Conservation (phyloP, 2,797 vertebrate species). For the Rhynchotus rufescens region DNA sequence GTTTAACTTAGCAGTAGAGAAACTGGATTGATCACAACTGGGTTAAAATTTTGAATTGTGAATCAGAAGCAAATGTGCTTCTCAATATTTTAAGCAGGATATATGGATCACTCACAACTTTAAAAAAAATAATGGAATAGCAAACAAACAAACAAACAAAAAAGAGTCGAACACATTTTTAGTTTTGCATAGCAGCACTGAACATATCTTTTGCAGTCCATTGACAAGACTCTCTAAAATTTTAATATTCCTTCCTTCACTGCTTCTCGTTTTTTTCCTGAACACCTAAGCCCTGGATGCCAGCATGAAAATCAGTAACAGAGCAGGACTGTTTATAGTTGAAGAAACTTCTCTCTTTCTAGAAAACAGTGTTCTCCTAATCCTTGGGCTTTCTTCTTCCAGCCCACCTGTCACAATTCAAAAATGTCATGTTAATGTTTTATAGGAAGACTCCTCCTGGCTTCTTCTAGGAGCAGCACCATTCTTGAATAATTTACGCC, state of each 20-base stretch:
- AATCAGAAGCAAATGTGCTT: constrained; percentile 16
- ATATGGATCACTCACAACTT: neutral
- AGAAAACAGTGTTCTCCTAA: constrained; percentile 9
- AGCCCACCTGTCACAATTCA: constrained; percentile 55
- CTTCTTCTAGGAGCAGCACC: constrained; percentile 49
- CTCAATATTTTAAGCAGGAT: constrained; percentile 10
- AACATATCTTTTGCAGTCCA: constrained; percentile 33
- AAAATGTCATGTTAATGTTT: constrained; percentile 75
- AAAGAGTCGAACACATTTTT: neutral
- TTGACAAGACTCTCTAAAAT: constrained; percentile 20
- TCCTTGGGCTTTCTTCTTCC: constrained; percentile 48
- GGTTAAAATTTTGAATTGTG: constrained; percentile 10
- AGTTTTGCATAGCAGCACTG: neutral
- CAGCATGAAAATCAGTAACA: neutral
- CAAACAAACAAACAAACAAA: neutral
- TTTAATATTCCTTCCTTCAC: constrained; percentile 19
- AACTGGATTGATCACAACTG: neutral
- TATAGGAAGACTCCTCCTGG: constrained; percentile 44
- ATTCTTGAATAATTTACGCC: constrained; percentile 76
- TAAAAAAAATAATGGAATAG: neutral
- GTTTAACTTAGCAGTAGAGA: neutral
- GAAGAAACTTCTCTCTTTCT: constrained; percentile 47
- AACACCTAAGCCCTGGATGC: neutral
- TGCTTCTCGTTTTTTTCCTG: neutral
- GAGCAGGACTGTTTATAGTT: constrained; percentile 39